Evolutionary conservation across 1,140 invertebrate genomes (phyloP).

Genomic region (Pseudomyrmex flavicornis): DNA sequence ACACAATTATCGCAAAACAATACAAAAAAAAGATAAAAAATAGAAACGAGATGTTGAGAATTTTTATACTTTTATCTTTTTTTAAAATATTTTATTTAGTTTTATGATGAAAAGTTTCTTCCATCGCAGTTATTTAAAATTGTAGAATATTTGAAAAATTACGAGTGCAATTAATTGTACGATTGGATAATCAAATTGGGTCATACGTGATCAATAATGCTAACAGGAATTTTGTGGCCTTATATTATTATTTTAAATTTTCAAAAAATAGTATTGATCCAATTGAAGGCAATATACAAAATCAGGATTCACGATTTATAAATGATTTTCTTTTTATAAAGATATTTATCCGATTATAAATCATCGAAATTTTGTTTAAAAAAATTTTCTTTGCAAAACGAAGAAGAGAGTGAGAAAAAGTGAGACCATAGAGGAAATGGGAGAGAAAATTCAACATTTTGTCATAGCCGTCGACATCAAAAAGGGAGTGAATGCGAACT

Average conservation of each 20-base stretch:
- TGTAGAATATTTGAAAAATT: too few species aligned
- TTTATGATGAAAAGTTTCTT: too few species aligned
- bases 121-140: too few species aligned
- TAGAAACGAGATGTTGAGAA: not conserved
- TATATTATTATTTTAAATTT: constrained; percentile 10
- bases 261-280: constrained; percentile 7
- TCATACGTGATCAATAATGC: too few species aligned
- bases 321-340: not conserved
- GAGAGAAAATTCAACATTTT: not conserved
- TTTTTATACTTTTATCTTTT: not conserved
- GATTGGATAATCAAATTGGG: not conserved
- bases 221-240: not conserved
- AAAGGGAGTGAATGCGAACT: not conserved
- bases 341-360: constrained; percentile 46
- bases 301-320: not conserved
- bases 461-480: not conserved
- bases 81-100: not conserved
- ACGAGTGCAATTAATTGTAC: too few species aligned
- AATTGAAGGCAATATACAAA: not conserved
- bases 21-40: not conserved
- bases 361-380: constrained; percentile 20
- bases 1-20: not conserved
- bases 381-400: not conserved
- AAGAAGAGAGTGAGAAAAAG: too few species aligned
- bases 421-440: not conserved